These are phyloP conservation scores for Ethmia dodecea DNA, from an alignment of 2,888 invertebrate species.

Conservation along the genomic window DNA sequence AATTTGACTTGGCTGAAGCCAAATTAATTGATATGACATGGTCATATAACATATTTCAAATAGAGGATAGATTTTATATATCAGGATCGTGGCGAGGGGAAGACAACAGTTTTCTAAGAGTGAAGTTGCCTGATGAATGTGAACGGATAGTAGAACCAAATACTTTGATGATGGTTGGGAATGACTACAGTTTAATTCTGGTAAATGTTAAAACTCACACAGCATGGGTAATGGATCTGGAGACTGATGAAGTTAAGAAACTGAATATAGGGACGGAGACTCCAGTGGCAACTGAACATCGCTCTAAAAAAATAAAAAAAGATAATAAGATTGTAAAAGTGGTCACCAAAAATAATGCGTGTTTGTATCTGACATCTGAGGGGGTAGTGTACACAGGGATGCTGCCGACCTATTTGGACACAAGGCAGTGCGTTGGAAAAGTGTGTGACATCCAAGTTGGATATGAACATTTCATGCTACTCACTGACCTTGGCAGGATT, in stretches of 20 bases:
- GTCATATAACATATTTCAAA: constrained; percentile 58
- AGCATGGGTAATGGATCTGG: constrained; percentile 42
- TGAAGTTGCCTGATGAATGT: constrained; percentile 37
- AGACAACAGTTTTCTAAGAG: constrained; percentile 32
- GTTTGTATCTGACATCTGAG: constrained; percentile 40
- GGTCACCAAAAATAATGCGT: constrained; percentile 33
- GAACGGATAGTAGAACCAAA: constrained; percentile 9
- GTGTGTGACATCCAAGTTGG: constrained; percentile 85
- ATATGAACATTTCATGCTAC: constrained; percentile 86
- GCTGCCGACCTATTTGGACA: constrained; percentile 79
- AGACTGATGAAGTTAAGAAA: constrained; percentile 30
- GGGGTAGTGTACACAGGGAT: constrained; percentile 72
- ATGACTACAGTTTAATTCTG: constrained; percentile 45
- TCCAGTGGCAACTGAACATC: constrained; percentile 23
- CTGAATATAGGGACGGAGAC: constrained; percentile 34
- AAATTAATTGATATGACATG: constrained; percentile 44
- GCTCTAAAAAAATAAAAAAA: constrained; percentile 29
- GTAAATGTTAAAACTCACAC: constrained; percentile 28
- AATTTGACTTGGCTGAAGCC: constrained; percentile 23
- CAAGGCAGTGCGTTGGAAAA: constrained; percentile 64
- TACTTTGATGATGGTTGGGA: constrained; percentile 40
- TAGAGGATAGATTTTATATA: constrained; percentile 35
- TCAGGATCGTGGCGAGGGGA: constrained; percentile 46
- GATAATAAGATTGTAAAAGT: constrained; percentile 36
- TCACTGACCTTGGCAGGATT: constrained; percentile 84